Evolutionary conservation across 2,888 invertebrate genomes (phyloP).

Genomic region (Gasteruption jaculator): DNA sequence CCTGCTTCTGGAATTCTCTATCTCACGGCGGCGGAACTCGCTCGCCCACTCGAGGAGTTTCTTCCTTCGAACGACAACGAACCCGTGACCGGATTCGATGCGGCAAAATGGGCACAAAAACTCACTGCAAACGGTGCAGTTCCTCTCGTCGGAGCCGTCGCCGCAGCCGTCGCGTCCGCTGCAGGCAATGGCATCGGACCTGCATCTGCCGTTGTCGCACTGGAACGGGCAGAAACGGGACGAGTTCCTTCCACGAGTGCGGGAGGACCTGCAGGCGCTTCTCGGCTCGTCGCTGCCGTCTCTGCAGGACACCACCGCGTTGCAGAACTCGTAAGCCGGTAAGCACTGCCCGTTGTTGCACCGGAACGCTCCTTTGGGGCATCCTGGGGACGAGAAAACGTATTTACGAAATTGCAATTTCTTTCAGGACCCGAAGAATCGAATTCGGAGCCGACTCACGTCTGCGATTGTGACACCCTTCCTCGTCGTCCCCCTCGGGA

Average conservation of each 20-base stretch:
- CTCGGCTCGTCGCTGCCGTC: constrained; percentile 87
- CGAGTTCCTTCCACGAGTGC: constrained; percentile 47
- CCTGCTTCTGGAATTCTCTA: too few relatives aligned
- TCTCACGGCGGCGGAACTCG: background rate
- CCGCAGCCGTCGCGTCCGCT: constrained; percentile 89
- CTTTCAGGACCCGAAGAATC: background rate
- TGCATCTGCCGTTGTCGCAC: constrained; percentile 82
- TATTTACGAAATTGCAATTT: constrained; percentile 7
- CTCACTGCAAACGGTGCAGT: constrained; percentile 85
- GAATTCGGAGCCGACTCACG: constrained; percentile 49
- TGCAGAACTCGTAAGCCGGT: constrained; percentile 88
- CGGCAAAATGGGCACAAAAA: constrained; percentile 34
- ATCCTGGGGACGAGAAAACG: constrained; percentile 52
- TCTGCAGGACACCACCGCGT: constrained; percentile 79
- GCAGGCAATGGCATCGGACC: constrained; percentile 85
- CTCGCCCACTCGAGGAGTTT: constrained; percentile 3
- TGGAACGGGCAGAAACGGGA: constrained; percentile 73
- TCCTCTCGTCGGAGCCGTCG: constrained; percentile 82
- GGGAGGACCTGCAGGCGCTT: constrained; percentile 53
- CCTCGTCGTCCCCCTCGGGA: constrained; percentile 72
- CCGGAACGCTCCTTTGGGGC: constrained; percentile 79
- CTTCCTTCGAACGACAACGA: constrained; percentile 14
- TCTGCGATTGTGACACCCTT: constrained; percentile 61
- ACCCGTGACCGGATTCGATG: constrained; percentile 5
- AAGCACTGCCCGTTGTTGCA: constrained; percentile 83